phyloP scores from a whole-genome alignment of 2,113 vertebrate species.

The Lepus europaeus region DNA sequence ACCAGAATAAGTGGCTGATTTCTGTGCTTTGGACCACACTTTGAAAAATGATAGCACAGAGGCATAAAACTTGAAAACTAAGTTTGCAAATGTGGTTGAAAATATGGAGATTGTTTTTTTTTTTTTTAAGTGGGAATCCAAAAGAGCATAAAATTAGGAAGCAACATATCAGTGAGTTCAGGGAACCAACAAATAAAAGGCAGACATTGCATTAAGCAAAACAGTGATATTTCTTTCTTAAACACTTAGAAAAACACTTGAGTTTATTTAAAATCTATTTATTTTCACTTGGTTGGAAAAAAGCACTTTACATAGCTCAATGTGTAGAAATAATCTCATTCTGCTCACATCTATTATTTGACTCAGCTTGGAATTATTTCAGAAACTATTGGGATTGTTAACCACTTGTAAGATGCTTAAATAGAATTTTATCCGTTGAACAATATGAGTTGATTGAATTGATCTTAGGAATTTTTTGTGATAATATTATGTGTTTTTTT shows the following conservation, averaged over 20 bases:
- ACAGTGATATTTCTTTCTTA: background rate
- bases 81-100: background rate
- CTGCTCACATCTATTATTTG: background rate
- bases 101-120: background rate
- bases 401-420: conserved; percentile 1
- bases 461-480: background rate
- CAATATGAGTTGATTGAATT: conserved; percentile 27
- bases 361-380: background rate
- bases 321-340: background rate
- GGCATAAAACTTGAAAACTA: background rate
- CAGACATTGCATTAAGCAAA: background rate
- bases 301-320: background rate
- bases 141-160: background rate
- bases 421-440: conserved; percentile 23
- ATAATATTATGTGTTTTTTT: background rate
- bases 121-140: background rate
- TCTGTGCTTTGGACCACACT: background rate
- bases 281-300: background rate
- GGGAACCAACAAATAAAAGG: background rate
- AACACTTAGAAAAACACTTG: background rate
- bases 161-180: background rate
- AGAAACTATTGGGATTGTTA: background rate
- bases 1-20: background rate
- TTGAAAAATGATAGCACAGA: conserved; percentile 1
- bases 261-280: background rate